These are phyloP conservation scores for Coleophora deauratella DNA, from an alignment of 2,888 invertebrate genomes.

Conservation along the genomic window DNA sequence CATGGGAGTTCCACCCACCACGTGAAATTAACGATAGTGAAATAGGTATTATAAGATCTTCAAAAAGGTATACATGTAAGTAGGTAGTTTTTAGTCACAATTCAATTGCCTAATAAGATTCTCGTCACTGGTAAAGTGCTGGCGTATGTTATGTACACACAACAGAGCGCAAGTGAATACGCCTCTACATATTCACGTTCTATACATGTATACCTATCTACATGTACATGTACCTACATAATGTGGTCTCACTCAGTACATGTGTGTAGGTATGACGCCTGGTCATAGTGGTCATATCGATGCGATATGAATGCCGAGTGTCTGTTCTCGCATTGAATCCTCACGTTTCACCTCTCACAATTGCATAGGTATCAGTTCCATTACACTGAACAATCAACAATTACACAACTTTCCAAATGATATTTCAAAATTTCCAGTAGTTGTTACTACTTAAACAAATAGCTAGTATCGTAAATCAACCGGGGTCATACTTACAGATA, in stretches of 20 bases:
- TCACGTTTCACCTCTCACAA: slow-evolving; percentile 16
- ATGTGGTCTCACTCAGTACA: slow-evolving; percentile 26
- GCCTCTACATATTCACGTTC: slow-evolving; percentile 23
- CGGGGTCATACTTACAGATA: slow-evolving; percentile 73
- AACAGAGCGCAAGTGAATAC: slow-evolving; percentile 11
- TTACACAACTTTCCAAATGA: slow-evolving; percentile 16
- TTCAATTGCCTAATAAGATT: slow-evolving; percentile 14
- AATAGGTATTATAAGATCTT: too few relatives aligned
- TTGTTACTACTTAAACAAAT: slow-evolving; percentile 31
- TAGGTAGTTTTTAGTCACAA: too few relatives aligned
- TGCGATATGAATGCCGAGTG: slow-evolving; percentile 23
- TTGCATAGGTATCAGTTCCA: slow-evolving; percentile 8
- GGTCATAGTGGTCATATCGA: too few relatives aligned
- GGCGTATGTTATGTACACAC: slow-evolving; percentile 13
- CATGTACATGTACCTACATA: slow-evolving; percentile 18
- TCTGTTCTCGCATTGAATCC: slow-evolving; percentile 19
- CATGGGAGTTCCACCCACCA: too few relatives aligned
- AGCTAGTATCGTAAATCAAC: slow-evolving; percentile 60
- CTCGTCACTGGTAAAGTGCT: slow-evolving; percentile 20
- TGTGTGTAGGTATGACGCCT: slow-evolving; percentile 17
- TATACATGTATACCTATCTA: slow-evolving; percentile 15
- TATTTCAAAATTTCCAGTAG: neutral
- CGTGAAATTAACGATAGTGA: too few relatives aligned
- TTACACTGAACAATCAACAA: slow-evolving; percentile 34
- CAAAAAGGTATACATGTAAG: too few relatives aligned